Percentiles rank a stretch among this genome's conserved stretches.
These are phyloP conservation scores for Passer domesticus DNA, from an alignment of 2,113 vertebrate genomes.

Conservation along the genomic window DNA sequence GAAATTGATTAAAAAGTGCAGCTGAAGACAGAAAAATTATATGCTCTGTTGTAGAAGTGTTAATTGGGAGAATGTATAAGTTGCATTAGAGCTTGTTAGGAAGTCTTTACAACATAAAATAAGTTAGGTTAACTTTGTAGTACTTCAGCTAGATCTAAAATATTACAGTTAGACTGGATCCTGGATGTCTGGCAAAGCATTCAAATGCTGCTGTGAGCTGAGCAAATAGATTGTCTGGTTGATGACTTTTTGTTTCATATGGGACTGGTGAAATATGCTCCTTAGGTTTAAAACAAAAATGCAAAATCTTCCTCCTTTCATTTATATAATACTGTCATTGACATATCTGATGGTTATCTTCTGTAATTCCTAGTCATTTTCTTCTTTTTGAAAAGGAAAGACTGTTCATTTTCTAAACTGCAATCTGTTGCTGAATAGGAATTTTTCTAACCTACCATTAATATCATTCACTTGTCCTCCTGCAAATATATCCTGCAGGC, in stretches of 20 bases:
- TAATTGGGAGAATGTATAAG: not conserved
- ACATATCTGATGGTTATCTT: not conserved
- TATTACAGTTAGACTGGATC: not conserved
- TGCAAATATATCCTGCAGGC: not conserved
- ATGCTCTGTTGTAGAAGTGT: accelerated
- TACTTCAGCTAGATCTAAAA: not conserved
- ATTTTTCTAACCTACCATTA: not conserved
- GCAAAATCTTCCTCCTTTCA: not conserved
- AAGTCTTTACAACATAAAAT: not conserved
- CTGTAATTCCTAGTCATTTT: not conserved
- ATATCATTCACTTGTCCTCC: not conserved
- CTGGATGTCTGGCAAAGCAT: not conserved
- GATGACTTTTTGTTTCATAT: not conserved
- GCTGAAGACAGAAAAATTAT: not conserved
- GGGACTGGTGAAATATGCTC: not conserved
- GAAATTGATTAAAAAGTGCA: not conserved
- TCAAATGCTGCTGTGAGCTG: not conserved
- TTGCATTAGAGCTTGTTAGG: not conserved
- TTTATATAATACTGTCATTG: not conserved
- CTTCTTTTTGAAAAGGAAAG: not conserved
- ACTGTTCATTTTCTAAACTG: not conserved
- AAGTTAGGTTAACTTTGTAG: not conserved
- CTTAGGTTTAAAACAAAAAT: not conserved
- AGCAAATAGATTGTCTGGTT: not conserved
- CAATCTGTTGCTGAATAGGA: not conserved